Evolutionary conservation across 2,888 invertebrate genomes (phyloP), one percentile per base, ranked within the genome.

Genomic region (Eupithecia subumbrata): DNA sequence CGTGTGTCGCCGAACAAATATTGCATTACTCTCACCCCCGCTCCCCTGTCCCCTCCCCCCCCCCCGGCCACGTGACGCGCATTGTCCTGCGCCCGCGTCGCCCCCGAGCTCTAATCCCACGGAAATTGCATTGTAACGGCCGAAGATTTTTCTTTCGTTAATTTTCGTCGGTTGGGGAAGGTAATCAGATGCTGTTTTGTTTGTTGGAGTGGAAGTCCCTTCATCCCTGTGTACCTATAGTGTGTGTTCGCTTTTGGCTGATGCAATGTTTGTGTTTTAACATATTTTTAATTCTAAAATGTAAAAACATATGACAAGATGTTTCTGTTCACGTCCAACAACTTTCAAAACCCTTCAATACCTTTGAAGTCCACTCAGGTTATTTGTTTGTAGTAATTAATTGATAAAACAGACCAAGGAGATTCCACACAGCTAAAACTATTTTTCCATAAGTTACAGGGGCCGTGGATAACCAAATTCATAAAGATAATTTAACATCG

Each of bases 1-100:
- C 92, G 93, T 93, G 93, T 91, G 92, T 92, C 92, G 82, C 89
- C 87, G 93, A 90, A 91, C 94, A 94, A 94, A 94, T 93, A 94
- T 93, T 92, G 91, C 94, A 91, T 91, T 92, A 90, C 90, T 85
- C 77, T 81, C 77, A 79, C 82, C 81, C 81, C 76, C 81, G 30
- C 76, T 68, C 80, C 81, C 76, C 79, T 5, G 77, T n/a, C n/a
- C 60, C 72, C 77, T 75, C 40, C 40, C 40, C 9, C 9, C 76
- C 84, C 85, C 14, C 67, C 86, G 87, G 85, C 76, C 79, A 78
- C 78, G 84, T 79, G 88, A 85, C 88, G 87, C 84, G 75, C 83
- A 90, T 92, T 92, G 92, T 92, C 81, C 69, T 74, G 76, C 82
- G 85, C 87, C 83, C 84, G 80, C 89, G 80, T 60, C 7, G 72